Evolutionary conservation across 2,113 vertebrate genomes (phyloP), one percentile per base, ranked within the genome.

Genomic region (Anolis sagrei): DNA sequence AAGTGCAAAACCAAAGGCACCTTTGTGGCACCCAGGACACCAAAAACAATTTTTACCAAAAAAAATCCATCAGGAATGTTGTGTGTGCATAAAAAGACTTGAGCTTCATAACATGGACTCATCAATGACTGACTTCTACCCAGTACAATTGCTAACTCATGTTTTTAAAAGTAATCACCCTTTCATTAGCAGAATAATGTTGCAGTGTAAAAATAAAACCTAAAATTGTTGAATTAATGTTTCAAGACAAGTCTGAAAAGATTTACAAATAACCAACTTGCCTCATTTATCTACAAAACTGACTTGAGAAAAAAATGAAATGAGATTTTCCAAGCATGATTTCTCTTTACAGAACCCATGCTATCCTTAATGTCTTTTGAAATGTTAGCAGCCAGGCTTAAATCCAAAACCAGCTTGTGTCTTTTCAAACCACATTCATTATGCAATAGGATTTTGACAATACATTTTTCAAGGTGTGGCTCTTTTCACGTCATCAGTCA

Each of bases 401-500:
- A 61, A 34, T 34, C 5, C 62, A 69, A 73, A 86, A 89, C 76
- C 27, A 29, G 76, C 83, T 74, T 74, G 79, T 9, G 44, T 23
- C 66, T 89, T 61, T 75, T 76, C 2, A 0, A 90, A 64, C 39
- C 69, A 68, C 2, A 44, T 2, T 44, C 66, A 77, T 78, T 48
- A 49, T 0, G 73, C 16, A 82, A 75, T 48, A 29, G 4, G 51
- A 69, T 0, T 51, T 25, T 76, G 27, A 66, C 16, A 44, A 44
- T 8, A 34, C 34, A 0, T 88, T 76, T 66, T 29, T 87, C 86
- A 89, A 85, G 86, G 74, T 69, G 76, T 90, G 78, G 89, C 70
- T 76, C 80, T 84, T 83, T 91, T 79, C 82, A 76, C 72, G 36
- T 34, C 92, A 90, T 72, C 90, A 82, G 83, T 86, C 44, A 58